Evolutionary conservation across 2,888 invertebrate genomes (phyloP), one percentile per base, ranked within the genome.

Genomic region (Rhagium mordax): DNA sequence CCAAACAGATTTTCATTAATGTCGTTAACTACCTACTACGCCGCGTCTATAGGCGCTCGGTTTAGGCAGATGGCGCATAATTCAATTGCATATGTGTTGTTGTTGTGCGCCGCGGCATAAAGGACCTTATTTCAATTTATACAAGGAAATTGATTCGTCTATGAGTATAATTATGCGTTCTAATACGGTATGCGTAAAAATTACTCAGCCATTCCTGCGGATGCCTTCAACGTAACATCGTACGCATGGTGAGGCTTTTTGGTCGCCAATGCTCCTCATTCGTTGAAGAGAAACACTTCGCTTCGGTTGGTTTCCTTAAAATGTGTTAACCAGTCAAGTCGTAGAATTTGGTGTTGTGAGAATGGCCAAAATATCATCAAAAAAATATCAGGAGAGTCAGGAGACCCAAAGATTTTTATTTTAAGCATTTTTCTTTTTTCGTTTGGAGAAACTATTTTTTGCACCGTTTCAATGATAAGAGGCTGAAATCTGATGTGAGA

Each of bases 1-100:
- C 65, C 67, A 68, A 64, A 69, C 47, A 20, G 61, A 51, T 71
- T 66, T 73, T 61, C 71, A 70, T 70, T 71, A 66, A 49, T 51
- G 70, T 57, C 66, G 67, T 76, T 74, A 74, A 69, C 61, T 60
- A n/a, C n/a, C n/a, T n/a, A 6, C 51, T 21, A 16, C 59, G 16
- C 27, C 29, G 57, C 13, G 21, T 21, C 57, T 24, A 57, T 57
- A 8, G 24, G 51, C 71, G 66, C 64, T 70, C 49, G 70, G 61
- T 62, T 64, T 29, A 53, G 51, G 20, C 48, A 68, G 47, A 29
- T 29, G 59, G 55, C 41, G 62, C 49, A 18, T 49, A 47, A 62
- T 62, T 62, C 62, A 62, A 48, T 62, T 62, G 16, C n/a, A n/a
- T 7, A 49, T n/a, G 7, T 1, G n/a, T 21, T 62, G 61, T 41